A percentile compares a stretch with the other conserved stretches of the same genome.
Evolutionary conservation across 2,113 vertebrate genomes (phyloP).

Genomic region (Rhipidura dahli): DNA sequence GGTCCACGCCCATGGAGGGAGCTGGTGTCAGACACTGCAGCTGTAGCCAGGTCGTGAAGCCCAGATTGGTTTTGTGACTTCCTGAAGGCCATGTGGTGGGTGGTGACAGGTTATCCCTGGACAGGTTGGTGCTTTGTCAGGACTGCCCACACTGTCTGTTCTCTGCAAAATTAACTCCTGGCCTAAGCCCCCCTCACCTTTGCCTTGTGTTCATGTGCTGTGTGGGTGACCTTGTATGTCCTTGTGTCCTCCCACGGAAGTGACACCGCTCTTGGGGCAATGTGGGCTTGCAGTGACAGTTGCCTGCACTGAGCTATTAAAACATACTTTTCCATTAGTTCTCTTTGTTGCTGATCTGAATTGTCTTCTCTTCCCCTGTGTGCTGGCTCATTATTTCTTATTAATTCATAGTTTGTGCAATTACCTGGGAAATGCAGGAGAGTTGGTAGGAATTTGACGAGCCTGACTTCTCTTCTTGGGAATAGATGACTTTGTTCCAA

Average conservation of each 20-base stretch:
- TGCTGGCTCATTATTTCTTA: slow-evolving; percentile 35
- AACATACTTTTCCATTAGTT: neutral
- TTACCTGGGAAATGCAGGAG: slow-evolving; percentile 17
- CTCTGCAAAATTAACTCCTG: neutral
- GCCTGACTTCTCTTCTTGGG: neutral
- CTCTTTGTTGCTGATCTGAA: neutral
- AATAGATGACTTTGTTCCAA: neutral
- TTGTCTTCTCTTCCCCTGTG: slow-evolving; percentile 9
- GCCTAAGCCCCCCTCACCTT: neutral
- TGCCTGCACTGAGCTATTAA: neutral
- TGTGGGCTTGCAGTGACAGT: neutral
- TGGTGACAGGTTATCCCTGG: neutral
- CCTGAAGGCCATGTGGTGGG: fast-evolving
- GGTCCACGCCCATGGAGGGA: neutral
- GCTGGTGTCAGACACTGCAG: neutral
- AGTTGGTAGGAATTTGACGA: neutral
- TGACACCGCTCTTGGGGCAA: neutral
- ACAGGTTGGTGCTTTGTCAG: neutral
- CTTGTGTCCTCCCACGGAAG: neutral
- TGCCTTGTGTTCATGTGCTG: neutral
- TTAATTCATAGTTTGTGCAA: slow-evolving; percentile 26
- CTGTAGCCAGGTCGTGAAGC: neutral
- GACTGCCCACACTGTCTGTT: neutral
- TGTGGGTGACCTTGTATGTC: neutral
- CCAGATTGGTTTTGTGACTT: neutral